phyloP scores from a whole-genome alignment of 2,888 invertebrate genomes.

The Rhagonycha fulva region DNA sequence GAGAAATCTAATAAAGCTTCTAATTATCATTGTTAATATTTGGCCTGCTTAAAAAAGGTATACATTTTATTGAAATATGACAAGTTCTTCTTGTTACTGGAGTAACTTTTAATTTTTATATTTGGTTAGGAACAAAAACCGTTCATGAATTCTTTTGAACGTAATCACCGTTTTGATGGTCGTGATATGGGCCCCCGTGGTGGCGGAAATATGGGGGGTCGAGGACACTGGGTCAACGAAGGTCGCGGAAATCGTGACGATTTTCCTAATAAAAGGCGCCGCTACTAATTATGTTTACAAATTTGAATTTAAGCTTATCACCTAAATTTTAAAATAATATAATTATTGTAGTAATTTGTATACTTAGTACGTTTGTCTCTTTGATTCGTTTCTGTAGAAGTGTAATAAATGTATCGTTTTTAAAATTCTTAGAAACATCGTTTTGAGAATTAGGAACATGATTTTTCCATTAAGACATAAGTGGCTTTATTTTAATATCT shows the following conservation, averaged over 20 bases:
- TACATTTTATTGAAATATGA: neutral
- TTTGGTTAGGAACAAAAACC: constrained; percentile 32
- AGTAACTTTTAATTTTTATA: constrained; percentile 19
- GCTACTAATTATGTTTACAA: constrained; percentile 33
- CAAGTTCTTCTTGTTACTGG: neutral
- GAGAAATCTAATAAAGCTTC: neutral
- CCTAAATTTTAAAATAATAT: neutral
- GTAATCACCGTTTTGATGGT: constrained; percentile 30
- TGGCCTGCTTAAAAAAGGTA: neutral
- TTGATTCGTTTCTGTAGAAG: neutral
- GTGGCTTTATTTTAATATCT: neutral
- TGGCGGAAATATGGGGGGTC: constrained; percentile 34
- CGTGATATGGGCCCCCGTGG: constrained; percentile 26
- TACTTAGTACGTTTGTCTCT: neutral
- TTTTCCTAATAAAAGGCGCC: constrained; percentile 41
- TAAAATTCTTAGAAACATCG: neutral
- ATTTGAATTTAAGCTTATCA: neutral
- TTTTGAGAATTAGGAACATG: neutral
- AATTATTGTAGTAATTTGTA: neutral
- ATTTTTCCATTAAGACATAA: neutral
- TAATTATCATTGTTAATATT: neutral
- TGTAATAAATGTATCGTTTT: neutral
- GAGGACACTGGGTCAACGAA: constrained; percentile 41
- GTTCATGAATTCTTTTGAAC: constrained; percentile 35
- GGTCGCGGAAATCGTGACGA: constrained; percentile 34